Percentiles rank a stretch among this genome's conserved stretches.
These are phyloP conservation scores for Ciconia boyciana DNA, from an alignment of 2,113 vertebrate genomes.

Conservation along the genomic window DNA sequence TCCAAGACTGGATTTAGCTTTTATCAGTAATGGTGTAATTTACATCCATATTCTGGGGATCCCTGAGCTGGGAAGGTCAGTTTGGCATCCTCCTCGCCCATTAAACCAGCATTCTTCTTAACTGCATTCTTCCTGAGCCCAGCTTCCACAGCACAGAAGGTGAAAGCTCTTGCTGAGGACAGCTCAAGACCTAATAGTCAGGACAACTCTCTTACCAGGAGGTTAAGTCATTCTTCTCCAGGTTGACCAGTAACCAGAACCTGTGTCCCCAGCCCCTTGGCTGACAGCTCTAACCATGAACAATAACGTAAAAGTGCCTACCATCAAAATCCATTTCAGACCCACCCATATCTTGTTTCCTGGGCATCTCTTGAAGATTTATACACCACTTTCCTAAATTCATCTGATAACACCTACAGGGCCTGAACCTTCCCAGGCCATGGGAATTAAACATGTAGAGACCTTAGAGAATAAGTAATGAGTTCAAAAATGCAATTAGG, in stretches of 20 bases:
- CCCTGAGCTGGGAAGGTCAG: neutral
- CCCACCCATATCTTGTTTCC: neutral
- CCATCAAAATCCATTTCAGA: neutral
- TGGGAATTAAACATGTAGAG: neutral
- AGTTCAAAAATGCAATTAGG: neutral
- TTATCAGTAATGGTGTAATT: neutral
- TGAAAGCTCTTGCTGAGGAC: neutral
- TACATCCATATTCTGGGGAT: neutral
- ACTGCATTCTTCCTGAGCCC: neutral
- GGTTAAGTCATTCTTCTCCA: neutral
- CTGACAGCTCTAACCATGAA: neutral
- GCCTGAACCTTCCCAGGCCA: neutral
- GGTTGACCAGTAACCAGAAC: neutral
- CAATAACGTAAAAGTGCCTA: neutral
- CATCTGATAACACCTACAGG: neutral
- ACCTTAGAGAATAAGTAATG: neutral
- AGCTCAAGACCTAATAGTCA: neutral
- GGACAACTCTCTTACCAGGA: neutral
- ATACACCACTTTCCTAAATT: neutral
- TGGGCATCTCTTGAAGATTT: neutral
- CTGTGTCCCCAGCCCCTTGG: fast-evolving
- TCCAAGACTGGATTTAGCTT: neutral
- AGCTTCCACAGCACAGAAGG: neutral
- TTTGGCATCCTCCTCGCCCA: neutral
- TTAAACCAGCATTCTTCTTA: neutral